These are phyloP conservation scores for Mystacornis crossleyi DNA, from an alignment of 2,113 vertebrate species.

Conservation along the genomic window DNA sequence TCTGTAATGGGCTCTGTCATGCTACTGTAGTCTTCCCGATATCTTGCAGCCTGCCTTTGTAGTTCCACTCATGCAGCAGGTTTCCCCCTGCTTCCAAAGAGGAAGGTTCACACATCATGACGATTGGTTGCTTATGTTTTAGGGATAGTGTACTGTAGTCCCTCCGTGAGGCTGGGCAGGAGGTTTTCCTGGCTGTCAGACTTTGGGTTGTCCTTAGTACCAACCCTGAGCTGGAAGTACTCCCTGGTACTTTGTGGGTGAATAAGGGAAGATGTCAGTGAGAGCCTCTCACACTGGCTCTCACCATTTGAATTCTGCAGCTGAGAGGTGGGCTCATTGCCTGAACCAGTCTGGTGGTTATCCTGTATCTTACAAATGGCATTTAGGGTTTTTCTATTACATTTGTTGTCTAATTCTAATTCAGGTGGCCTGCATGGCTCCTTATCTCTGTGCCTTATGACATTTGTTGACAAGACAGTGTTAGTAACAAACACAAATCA, in stretches of 20 bases:
- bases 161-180: not conserved
- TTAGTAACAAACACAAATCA: not conserved
- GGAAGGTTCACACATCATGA: rapidly evolving
- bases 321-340: not conserved
- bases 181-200: not conserved
- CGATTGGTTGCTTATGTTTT: not conserved
- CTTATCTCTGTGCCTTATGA: not conserved
- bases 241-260: not conserved
- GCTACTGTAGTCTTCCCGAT: rapidly evolving
- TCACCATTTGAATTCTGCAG: not conserved
- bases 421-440: not conserved
- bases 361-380: not conserved
- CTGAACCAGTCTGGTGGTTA: not conserved
- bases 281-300: not conserved
- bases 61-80: not conserved
- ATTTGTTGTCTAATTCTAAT: not conserved
- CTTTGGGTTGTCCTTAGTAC: not conserved
- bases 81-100: not conserved
- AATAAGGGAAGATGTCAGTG: not conserved
- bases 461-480: not conserved
- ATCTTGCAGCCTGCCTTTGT: not conserved
- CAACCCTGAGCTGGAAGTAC: not conserved
- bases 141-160: not conserved
- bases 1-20: not conserved
- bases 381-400: not conserved